These are phyloP conservation scores for Drosophila prostipennis DNA, from an alignment of 2,888 invertebrate genomes.

Conservation along the genomic window DNA sequence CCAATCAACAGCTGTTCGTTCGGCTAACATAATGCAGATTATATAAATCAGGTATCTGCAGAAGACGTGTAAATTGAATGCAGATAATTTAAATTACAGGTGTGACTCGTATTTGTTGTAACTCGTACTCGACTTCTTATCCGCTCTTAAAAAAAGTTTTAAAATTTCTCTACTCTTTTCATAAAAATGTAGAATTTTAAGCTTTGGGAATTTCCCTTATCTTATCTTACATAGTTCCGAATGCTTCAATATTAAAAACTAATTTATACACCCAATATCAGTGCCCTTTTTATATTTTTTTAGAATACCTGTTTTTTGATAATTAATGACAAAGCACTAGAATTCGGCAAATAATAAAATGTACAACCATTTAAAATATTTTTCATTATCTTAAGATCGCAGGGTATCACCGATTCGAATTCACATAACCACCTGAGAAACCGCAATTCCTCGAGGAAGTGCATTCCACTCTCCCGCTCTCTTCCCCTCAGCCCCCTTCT, in stretches of 20 bases:
- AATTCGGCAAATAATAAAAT: no score
- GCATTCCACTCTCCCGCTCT: slow-evolving; percentile 1
- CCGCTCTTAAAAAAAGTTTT: not conserved
- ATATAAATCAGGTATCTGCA: slow-evolving; percentile 9
- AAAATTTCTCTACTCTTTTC: no score
- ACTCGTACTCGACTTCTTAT: not conserved
- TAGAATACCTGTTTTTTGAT: no score
- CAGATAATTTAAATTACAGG: not conserved
- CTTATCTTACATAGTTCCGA: not conserved
- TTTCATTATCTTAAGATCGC: not conserved
- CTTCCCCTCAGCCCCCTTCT: not conserved
- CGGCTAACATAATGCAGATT: slow-evolving; percentile 12
- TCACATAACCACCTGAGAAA: not conserved
- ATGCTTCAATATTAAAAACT: no score
- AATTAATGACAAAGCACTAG: no score
- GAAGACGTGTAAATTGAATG: not conserved
- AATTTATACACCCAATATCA: no score
- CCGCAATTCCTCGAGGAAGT: slow-evolving; percentile 28
- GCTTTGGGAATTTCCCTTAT: not conserved
- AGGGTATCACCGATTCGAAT: slow-evolving; percentile 1
- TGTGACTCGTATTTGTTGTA: slow-evolving; percentile 2
- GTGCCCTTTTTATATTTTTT: no score
- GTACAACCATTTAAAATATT: no score
- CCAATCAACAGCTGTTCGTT: slow-evolving; percentile 1
- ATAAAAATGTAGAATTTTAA: no score